Conservation (phyloP, 2,888 invertebrate species). For the Barypeithes pellucidus region DNA sequence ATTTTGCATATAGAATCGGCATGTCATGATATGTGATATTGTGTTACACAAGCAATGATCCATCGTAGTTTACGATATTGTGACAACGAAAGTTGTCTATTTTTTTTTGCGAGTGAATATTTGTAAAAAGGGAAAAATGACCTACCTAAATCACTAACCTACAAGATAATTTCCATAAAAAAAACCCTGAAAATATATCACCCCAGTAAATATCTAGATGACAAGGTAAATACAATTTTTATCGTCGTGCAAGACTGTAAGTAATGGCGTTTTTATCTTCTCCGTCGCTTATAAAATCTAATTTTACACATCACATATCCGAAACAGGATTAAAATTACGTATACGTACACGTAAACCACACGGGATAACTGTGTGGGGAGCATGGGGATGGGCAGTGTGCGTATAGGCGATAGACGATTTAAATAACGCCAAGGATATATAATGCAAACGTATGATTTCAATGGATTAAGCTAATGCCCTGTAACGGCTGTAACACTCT, state of each 20-base stretch:
- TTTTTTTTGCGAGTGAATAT: too few species aligned
- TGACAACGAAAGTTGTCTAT: too few species aligned
- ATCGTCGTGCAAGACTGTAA: slow-evolving; percentile 22
- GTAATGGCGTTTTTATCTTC: slow-evolving; percentile 39
- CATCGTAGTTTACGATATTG: too few species aligned
- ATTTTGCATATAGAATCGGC: too few species aligned
- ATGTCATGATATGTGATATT: neutral
- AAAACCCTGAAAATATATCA: slow-evolving; percentile 6
- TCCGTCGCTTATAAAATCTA: slow-evolving; percentile 43
- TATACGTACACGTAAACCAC: slow-evolving; percentile 21
- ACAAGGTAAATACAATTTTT: slow-evolving; percentile 36
- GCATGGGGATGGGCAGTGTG: neutral
- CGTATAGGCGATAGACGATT: neutral
- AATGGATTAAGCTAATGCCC: too few species aligned
- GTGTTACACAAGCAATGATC: too few species aligned
- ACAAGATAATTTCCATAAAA: slow-evolving; percentile 19
- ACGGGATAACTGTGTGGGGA: slow-evolving; percentile 5
- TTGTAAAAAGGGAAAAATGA: too few species aligned
- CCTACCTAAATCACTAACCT: too few species aligned
- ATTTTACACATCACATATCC: slow-evolving; percentile 44
- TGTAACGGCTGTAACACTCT: too few species aligned
- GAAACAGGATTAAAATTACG: slow-evolving; percentile 42
- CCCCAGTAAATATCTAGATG: slow-evolving; percentile 22
- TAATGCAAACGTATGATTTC: too few species aligned
- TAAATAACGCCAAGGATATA: neutral